Evolutionary conservation across 1,140 invertebrate species (phyloP).

Genomic region (Aphis craccivora): DNA sequence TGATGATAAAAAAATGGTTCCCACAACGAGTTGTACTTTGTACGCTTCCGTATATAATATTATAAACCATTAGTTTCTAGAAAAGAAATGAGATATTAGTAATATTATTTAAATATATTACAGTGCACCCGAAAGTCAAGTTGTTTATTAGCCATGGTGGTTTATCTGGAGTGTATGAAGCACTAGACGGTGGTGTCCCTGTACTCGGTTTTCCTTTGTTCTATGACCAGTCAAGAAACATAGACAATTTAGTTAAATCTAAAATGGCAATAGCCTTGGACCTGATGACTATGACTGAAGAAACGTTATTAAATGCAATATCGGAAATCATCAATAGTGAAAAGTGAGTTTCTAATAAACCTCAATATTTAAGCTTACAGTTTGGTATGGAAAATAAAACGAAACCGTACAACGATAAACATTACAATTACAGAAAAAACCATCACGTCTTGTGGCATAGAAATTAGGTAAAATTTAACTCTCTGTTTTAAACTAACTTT

Average conservation of each 20-base stretch:
- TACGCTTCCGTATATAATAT: slow-evolving; percentile 53
- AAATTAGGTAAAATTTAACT: no score
- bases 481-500: no score
- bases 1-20: slow-evolving; percentile 65
- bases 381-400: no score
- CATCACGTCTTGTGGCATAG: no score
- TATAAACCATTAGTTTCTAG: neutral
- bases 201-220: slow-evolving; percentile 75
- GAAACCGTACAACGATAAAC: no score
- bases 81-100: no score
- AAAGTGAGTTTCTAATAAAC: neutral
- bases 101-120: neutral
- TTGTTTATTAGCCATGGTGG: slow-evolving; percentile 78
- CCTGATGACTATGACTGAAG: slow-evolving; percentile 63
- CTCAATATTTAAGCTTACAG: no score
- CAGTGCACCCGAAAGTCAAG: slow-evolving; percentile 73
- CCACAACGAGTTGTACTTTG: slow-evolving; percentile 64
- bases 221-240: slow-evolving; percentile 69
- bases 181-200: slow-evolving; percentile 74
- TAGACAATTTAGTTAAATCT: slow-evolving; percentile 60
- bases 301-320: slow-evolving; percentile 49
- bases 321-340: slow-evolving; percentile 4
- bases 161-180: slow-evolving; percentile 73
- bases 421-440: no score
- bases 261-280: slow-evolving; percentile 63